Base-by-base conservation (phyloP, 2,888 invertebrate genomes). In the Brachylomia viminalis region DNA sequence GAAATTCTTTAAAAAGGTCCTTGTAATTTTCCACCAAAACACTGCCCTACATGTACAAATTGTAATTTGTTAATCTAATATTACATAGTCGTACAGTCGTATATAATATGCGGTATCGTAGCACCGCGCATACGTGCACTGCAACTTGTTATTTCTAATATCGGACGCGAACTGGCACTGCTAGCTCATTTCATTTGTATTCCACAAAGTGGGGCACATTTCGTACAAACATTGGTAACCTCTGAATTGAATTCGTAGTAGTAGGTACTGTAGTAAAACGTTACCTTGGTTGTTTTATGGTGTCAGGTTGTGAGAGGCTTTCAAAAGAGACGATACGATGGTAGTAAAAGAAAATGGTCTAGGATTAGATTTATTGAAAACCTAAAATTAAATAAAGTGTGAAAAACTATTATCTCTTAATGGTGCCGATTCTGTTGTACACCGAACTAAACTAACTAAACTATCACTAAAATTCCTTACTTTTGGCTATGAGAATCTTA, bases 121-220 rank as follows among this genome's bases (percentile, higher is more conserved):
- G 72, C 52, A n/a, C 33, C 54, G 45, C 38, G 49, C 77, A 77
- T 66, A 83, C 75, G 77, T 80, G 83, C 85, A 58, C 74, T 76
- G 84, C 84, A 85, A 82, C 81, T 79, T 88, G 85, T 82, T 86
- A 86, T 82, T 82, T 86, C 83, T 88, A 87, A 88, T 89, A 89
- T 84, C 69, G 77, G 74, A 83, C 72, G 75, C 75, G 74, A 79
- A 84, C 84, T 81, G 77, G 86, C 72, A 73, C 80, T 64, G 81
- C 72, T 78, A 83, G 78, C 85, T 84, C 88, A 82, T 89, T 87
- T 83, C 88, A 88, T 89, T 88, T 89, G 89, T 89, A 89, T 88
- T 89, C 86, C 76, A 78, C 86, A 75, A 88, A 86, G 87, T 89
- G 80, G 86, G 83, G 78, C 86, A 86, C 88, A 85, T 86, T 89